A percentile compares a stretch with the other conserved stretches of the same genome.
These are phyloP conservation scores for Chrysolina haemoptera DNA, from an alignment of 2,888 invertebrate species.

Conservation along the genomic window DNA sequence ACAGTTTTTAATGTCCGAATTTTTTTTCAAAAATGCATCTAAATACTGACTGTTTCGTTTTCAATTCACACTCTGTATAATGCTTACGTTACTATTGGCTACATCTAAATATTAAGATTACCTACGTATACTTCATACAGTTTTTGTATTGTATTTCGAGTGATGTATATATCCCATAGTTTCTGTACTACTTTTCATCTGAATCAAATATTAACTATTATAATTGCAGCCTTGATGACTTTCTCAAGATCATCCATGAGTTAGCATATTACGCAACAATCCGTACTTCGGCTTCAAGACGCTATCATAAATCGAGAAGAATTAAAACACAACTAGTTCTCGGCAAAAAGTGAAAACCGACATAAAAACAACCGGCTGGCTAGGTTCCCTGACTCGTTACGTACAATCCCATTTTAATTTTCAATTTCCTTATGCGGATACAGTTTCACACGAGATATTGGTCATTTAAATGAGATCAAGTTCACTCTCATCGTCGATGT, in stretches of 20 bases:
- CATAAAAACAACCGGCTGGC: conserved; percentile 39
- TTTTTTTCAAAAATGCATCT: too few relatives aligned
- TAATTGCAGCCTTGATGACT: not conserved
- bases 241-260: not conserved
- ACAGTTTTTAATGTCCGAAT: too few relatives aligned
- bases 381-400: conserved; percentile 36
- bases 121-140: too few relatives aligned
- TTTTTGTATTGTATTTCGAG: not conserved
- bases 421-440: conserved; percentile 42
- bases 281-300: not conserved
- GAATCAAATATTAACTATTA: not conserved
- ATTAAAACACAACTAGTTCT: conserved; percentile 31
- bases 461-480: conserved; percentile 43
- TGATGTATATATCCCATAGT: not conserved
- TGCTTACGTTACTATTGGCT: too few relatives aligned
- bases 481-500: conserved; percentile 40
- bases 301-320: conserved; percentile 8
- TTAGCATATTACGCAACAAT: conserved; percentile 17
- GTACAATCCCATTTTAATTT: conserved; percentile 38
- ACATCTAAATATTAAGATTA: too few relatives aligned
- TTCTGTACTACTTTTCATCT: not conserved
- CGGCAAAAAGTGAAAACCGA: conserved; percentile 15
- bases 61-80: too few relatives aligned
- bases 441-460: conserved; percentile 41
- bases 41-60: too few relatives aligned